Evolutionary conservation across 2,797 vertebrate genomes (phyloP), one percentile per base, ranked within the genome.

Genomic region (Microctenopoma steveboyesi): DNA sequence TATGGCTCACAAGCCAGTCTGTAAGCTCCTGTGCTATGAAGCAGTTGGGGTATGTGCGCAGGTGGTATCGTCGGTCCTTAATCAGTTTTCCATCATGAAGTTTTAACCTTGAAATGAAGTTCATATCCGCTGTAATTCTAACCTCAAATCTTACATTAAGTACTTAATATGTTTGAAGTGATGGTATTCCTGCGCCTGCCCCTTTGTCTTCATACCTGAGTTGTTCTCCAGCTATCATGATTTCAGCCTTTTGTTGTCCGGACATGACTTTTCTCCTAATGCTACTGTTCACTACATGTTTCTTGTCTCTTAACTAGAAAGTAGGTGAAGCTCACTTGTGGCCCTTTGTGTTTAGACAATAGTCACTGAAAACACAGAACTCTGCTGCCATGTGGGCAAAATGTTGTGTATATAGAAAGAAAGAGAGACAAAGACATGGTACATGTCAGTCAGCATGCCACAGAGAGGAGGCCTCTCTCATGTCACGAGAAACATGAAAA

Each of bases 141-240:
- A 46, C 5, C 2, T 42, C 10, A 1, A 58, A 16, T 58, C 8
- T 47, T 55, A 7, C 10, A 1, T 16, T 46, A 12, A 47, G 40
- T 1, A 14, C 7, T 39, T n/a, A 2, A 28, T 25, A 7, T 6
- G 27, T 27, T 25, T 39, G 11, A 49, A 49, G 15, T 40, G 22
- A 9, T 28, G 5, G 39, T 50, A 28, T 27, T 40, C 39, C 18
- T 39, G 37, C 37, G n/a, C 27, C 27, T 40, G 11, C n/a, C 1
- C 3, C 48, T 15, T 2, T 55, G 18, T 39, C n/a, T 18, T 61
- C 87, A 10, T 95, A 97, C 96, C 96, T 95, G 76, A 97, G 94
- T 35, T 96, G 95, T 74, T 97, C 96, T 75, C 96, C 95, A n/a
- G 95, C 94, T 48, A 96, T 95, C 94, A 96, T 94, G 70, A 96